These are phyloP conservation scores for Tretioscincus oriximinensis DNA, from an alignment of 2,113 vertebrate species.

Conservation along the genomic window DNA sequence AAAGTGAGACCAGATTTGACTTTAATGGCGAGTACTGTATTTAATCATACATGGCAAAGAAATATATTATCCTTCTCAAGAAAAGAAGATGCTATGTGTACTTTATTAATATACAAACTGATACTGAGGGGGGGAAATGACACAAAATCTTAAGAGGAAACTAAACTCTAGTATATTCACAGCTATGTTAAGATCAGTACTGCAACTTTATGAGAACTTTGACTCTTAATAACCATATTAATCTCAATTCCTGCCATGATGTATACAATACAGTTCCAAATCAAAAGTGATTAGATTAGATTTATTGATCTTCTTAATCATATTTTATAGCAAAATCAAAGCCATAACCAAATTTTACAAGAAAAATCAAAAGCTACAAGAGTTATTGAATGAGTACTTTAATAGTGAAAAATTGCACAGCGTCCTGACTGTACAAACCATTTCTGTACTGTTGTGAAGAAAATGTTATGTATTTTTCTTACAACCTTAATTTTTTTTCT, in stretches of 20 bases:
- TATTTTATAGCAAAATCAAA: too few species aligned
- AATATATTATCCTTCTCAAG: slow-evolving; percentile 47
- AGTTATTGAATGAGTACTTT: too few species aligned
- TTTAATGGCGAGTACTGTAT: slow-evolving; percentile 44
- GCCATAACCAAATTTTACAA: too few species aligned
- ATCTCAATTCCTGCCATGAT: background rate
- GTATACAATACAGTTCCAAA: background rate
- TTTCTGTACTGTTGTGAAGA: too few species aligned
- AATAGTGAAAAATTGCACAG: too few species aligned
- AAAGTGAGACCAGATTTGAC: slow-evolving; percentile 44
- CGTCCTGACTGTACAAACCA: too few species aligned
- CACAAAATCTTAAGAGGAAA: slow-evolving; percentile 7
- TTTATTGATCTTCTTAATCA: too few species aligned
- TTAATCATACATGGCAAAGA: slow-evolving; percentile 53
- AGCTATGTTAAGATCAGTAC: background rate
- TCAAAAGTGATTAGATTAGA: too few species aligned
- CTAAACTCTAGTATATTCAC: slow-evolving; percentile 3
- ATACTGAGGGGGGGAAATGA: background rate
- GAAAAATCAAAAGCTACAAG: too few species aligned
- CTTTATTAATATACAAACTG: slow-evolving; percentile 45
- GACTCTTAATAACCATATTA: background rate
- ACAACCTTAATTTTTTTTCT: too few species aligned
- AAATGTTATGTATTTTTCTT: too few species aligned
- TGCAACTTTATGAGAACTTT: background rate
- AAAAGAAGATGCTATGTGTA: slow-evolving; percentile 24